Conservation (phyloP, 2,113 vertebrate genomes). For the Sula dactylatra region DNA sequence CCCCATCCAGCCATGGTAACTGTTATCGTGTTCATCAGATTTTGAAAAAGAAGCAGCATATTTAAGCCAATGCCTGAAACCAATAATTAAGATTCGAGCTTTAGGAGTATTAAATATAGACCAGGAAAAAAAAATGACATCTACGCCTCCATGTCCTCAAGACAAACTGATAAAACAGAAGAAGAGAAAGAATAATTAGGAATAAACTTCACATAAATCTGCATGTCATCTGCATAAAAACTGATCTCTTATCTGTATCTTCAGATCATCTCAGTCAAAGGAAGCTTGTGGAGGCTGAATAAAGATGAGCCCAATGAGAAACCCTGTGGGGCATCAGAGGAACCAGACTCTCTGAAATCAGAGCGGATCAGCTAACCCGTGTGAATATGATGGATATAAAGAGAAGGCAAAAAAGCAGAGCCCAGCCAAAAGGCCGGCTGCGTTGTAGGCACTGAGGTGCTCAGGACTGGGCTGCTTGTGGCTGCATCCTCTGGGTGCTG, state of each 20-base stretch:
- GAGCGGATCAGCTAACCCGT: fast-evolving
- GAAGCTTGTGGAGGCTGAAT: not conserved
- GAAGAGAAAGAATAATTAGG: constrained; percentile 22
- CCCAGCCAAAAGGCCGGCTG: not conserved
- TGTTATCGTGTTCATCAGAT: not conserved
- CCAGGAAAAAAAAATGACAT: not conserved
- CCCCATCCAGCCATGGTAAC: not conserved
- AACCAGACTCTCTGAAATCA: not conserved
- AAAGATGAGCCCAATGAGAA: not conserved
- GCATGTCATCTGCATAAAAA: constrained; percentile 7
- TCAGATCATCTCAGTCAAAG: not conserved
- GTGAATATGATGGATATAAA: fast-evolving
- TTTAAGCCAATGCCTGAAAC: not conserved
- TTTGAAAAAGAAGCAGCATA: not conserved
- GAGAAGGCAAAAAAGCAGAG: not conserved
- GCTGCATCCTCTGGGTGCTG: not conserved
- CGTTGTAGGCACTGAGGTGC: fast-evolving
- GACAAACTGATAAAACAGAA: not conserved
- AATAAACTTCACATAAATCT: constrained; percentile 34
- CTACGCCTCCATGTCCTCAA: not conserved
- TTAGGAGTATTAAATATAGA: not conserved
- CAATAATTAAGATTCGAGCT: not conserved
- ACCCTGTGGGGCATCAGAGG: not conserved
- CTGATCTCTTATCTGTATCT: not conserved
- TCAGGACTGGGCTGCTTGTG: not conserved